Evolutionary conservation across 2,113 vertebrate genomes (phyloP), one percentile per base, ranked within the genome.

Genomic region (Tenrec ecaudatus): DNA sequence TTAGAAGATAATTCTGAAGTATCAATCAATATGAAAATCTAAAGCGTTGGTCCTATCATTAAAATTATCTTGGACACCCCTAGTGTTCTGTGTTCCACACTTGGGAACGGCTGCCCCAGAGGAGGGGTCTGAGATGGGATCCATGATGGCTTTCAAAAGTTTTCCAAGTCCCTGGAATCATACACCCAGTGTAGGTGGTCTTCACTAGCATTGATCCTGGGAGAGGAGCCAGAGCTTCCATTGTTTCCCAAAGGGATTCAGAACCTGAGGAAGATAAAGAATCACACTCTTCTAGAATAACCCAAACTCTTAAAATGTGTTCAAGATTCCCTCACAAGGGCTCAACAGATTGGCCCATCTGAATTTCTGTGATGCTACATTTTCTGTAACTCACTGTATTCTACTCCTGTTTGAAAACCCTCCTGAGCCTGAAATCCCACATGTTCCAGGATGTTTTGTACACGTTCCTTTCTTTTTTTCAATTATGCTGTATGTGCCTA

Each of bases 381-480:
- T n/a, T 81, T 73, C 12, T 53, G 23, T 60, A 94, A 71, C 62
- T 92, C 36, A 76, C 43, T 80, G 12, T 79, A 6, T 36, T 89
- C 53, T 33, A 66, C 40, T 93, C 73, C 81, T 47, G 43, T 53
- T 53, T 53, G 12, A 53, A 53, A 53, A 53, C 47, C 47, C n/a
- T 82, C 81, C 53, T 73, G 29, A 90, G 38, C 22, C 85, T 93
- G 69, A 82, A 94, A 93, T 58, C 40, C 25, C 47, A 33, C 76
- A 81, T 58, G 71, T 89, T 82, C 62, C 58, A 47, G 43, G 82
- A 25, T 25, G 4, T 62, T 62, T 62, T 62, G 17, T 62, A 62
- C 60, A 20, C 22, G 16, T 62, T 53, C 47, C 47, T 53, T 53
- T 53, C 12, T 12, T 14, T 53, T 53, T 53, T 10, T 12, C 12